These are phyloP conservation scores for Chionodraco myersi DNA, from an alignment of 2,113 vertebrate species.

Conservation along the genomic window DNA sequence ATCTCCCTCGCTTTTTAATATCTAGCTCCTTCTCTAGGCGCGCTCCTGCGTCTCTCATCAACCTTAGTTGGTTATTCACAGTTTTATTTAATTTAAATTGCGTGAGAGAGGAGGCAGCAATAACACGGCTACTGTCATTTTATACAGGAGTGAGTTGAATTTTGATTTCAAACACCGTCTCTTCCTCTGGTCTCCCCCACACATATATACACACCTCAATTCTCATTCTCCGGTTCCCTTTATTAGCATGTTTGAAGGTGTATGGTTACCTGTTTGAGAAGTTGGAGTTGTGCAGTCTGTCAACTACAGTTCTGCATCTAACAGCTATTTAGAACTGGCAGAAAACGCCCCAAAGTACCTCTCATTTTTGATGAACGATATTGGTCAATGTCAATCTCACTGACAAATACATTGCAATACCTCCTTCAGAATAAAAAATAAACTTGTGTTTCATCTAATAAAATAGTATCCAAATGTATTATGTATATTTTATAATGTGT, in stretches of 20 bases:
- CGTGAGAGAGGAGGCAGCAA: constrained; percentile 1
- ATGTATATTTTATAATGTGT: no score
- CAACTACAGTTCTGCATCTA: no score
- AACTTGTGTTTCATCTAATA: no score
- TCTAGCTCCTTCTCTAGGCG: not conserved
- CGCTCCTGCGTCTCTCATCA: not conserved
- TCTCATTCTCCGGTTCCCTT: not conserved
- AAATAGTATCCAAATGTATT: no score
- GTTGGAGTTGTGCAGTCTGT: no score
- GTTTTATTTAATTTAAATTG: constrained; percentile 24
- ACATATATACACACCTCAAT: not conserved
- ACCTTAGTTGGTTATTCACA: constrained; percentile 26
- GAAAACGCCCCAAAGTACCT: no score
- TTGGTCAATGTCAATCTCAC: no score
- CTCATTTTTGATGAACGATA: no score
- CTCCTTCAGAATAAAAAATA: no score
- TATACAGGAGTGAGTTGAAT: constrained; percentile 12
- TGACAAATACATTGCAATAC: no score
- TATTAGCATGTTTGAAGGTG: not conserved
- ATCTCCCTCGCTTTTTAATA: not conserved
- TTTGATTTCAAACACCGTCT: not conserved
- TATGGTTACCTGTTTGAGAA: no score
- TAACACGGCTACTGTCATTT: constrained; percentile 24
- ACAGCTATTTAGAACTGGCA: no score
- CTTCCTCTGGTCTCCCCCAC: not conserved